Evolutionary conservation across 2,888 invertebrate species (phyloP).

Genomic region (Athalia rosae): DNA sequence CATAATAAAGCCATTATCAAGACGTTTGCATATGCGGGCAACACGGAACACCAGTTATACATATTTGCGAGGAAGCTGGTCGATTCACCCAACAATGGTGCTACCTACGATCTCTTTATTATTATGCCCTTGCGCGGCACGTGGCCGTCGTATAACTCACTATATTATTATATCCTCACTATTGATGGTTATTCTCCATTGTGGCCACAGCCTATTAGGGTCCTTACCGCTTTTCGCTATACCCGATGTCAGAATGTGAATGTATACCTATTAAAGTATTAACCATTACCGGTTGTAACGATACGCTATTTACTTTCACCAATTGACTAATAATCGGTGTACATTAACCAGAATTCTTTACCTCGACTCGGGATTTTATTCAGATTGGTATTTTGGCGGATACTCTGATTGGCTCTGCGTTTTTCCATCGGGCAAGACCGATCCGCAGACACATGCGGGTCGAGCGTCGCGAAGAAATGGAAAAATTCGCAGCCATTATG

Average conservation of each 20-base stretch:
- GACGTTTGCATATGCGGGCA: conserved; percentile 40
- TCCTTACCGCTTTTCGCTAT: conserved; percentile 57
- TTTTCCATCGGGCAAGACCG: too few species aligned
- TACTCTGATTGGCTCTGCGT: too few species aligned
- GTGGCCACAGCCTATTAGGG: conserved; percentile 64
- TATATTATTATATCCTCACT: conserved; percentile 57
- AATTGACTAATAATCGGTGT: too few species aligned
- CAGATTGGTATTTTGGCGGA: too few species aligned
- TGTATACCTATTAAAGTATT: conserved; percentile 45
- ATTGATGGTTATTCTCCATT: conserved; percentile 68
- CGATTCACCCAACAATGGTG: conserved; percentile 40
- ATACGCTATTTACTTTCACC: too few species aligned
- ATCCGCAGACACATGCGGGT: too few species aligned
- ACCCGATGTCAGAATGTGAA: conserved; percentile 60
- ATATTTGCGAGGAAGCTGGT: conserved; percentile 23
- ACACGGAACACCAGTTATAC: conserved; percentile 23
- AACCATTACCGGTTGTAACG: too few species aligned
- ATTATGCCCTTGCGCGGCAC: conserved; percentile 59
- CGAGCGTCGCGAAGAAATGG: too few species aligned
- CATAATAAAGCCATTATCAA: conserved; percentile 37
- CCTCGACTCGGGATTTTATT: too few species aligned
- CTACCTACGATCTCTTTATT: conserved; percentile 62
- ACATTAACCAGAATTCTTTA: too few species aligned
- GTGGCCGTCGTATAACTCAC: conserved; percentile 61
- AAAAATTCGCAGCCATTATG: too few species aligned